Evolutionary conservation across 2,888 invertebrate genomes (phyloP).

Genomic region (Xestia xanthographa): DNA sequence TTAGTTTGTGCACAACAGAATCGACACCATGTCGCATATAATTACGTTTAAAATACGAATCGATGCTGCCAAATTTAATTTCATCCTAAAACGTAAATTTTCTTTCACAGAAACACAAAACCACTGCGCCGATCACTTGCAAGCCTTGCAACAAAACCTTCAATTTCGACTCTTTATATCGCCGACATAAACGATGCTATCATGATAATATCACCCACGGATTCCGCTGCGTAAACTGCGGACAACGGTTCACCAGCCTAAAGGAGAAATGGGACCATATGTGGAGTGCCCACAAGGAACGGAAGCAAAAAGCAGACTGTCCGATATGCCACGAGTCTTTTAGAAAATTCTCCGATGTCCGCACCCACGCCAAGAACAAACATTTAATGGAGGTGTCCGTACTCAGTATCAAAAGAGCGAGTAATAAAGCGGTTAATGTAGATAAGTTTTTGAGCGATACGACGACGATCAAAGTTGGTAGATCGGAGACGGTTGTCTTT

Average conservation of each 20-base stretch:
- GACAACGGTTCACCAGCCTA: constrained; percentile 40
- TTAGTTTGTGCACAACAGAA: too few species aligned
- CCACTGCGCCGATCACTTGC: constrained; percentile 64
- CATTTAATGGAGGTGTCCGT: constrained; percentile 5
- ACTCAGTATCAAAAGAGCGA: background rate
- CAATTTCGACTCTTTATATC: constrained; percentile 54
- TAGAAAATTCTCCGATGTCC: constrained; percentile 73
- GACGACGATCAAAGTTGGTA: background rate
- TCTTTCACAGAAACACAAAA: constrained; percentile 68
- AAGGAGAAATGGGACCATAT: constrained; percentile 77
- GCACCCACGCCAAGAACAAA: constrained; percentile 55
- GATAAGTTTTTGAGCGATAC: background rate
- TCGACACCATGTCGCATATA: too few species aligned
- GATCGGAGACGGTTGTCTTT: constrained; percentile 28
- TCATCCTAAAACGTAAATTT: background rate
- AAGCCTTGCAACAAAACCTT: constrained; percentile 68
- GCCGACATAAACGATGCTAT: constrained; percentile 59
- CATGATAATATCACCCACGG: constrained; percentile 13
- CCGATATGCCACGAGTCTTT: constrained; percentile 71
- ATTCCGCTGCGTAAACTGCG: constrained; percentile 69
- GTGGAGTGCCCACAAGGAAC: constrained; percentile 73
- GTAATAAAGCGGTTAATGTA: rapidly evolving
- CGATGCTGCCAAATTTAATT: background rate
- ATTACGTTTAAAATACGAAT: background rate
- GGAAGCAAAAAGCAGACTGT: constrained; percentile 74